Percentiles rank a stretch among this genome's conserved stretches.
Conservation (phyloP, 2,113 vertebrate genomes). For the Eptesicus fuscus region DNA sequence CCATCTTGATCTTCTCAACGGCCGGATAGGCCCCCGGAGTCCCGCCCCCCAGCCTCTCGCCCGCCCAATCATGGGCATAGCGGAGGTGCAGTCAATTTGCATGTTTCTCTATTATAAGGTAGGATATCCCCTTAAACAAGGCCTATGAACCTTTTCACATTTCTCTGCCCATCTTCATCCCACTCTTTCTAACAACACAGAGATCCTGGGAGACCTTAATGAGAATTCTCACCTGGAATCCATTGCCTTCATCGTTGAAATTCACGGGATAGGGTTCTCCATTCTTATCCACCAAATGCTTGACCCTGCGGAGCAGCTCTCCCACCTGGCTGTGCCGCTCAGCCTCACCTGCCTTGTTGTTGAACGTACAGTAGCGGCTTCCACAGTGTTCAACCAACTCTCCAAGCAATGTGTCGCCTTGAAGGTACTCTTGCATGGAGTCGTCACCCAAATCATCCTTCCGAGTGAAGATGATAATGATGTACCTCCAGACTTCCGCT, state of each 20-base stretch:
- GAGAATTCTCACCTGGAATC: neutral
- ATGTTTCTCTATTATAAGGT: no score
- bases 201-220: neutral
- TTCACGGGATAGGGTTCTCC: rapidly evolving
- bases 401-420: rapidly evolving
- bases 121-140: neutral
- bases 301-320: neutral
- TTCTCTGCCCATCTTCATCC: neutral
- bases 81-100: no score
- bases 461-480: slow-evolving; percentile 22
- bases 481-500: neutral
- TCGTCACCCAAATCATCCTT: neutral
- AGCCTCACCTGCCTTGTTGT: neutral
- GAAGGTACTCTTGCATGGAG: neutral
- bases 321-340: neutral
- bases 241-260: neutral
- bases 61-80: no score
- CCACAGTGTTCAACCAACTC: neutral
- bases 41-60: no score
- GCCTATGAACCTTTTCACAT: neutral
- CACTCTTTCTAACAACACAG: neutral
- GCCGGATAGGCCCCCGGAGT: no score
- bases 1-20: no score
- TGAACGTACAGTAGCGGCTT: neutral
- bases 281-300: rapidly evolving